These are phyloP conservation scores for Onychostoma macrolepis DNA, from an alignment of 2,113 vertebrate genomes.

Conservation along the genomic window DNA sequence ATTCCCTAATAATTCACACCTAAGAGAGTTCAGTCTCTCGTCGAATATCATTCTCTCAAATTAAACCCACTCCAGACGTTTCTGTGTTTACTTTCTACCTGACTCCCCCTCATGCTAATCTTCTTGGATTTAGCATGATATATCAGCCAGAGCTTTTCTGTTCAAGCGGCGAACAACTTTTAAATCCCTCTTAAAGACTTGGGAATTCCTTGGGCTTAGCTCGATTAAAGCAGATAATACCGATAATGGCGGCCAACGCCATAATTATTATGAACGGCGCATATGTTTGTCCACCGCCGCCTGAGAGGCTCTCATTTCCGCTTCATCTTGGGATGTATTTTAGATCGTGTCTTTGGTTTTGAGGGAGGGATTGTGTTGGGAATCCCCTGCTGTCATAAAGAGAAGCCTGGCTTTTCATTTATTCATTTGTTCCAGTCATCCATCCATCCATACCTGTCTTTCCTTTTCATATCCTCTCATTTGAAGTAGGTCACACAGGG, in stretches of 20 bases:
- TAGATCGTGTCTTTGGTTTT: conserved; percentile 63
- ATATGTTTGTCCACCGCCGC: conserved; percentile 53
- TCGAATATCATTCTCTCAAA: conserved; percentile 12
- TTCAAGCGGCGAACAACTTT: conserved; percentile 42
- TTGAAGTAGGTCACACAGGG: conserved; percentile 67
- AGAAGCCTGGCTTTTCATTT: conserved; percentile 59
- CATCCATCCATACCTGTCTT: conserved; percentile 32
- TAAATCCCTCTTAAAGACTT: conserved; percentile 55
- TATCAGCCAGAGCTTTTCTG: conserved; percentile 48
- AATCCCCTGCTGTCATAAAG: conserved; percentile 56
- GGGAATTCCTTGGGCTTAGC: conserved; percentile 50
- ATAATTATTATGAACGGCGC: conserved; percentile 34
- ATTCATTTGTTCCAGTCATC: conserved; percentile 41
- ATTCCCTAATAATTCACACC: not conserved
- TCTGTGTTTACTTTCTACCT: conserved; percentile 20
- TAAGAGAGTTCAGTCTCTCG: not conserved
- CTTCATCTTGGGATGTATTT: conserved; percentile 42
- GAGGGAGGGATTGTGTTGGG: conserved; percentile 52
- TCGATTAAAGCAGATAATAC: conserved; percentile 62
- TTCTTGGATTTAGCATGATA: conserved; percentile 30
- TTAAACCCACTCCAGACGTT: not conserved
- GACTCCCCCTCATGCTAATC: conserved; percentile 20
- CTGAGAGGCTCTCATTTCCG: conserved; percentile 35
- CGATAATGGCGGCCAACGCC: conserved; percentile 41
- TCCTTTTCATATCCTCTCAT: conserved; percentile 62